These are phyloP conservation scores for Arizona elegans DNA, from an alignment of 2,113 vertebrate genomes.

Conservation along the genomic window DNA sequence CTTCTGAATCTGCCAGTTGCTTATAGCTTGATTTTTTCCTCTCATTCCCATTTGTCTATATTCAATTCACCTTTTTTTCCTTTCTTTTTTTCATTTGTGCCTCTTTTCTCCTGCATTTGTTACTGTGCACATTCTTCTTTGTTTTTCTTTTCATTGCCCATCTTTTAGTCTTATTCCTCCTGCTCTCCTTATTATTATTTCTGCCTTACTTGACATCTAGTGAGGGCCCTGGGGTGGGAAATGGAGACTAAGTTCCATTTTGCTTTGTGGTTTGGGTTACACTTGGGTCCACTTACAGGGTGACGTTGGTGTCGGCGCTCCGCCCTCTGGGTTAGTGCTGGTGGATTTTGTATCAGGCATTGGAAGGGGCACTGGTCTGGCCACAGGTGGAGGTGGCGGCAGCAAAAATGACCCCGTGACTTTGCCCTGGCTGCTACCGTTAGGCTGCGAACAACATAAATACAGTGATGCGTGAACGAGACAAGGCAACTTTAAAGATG, in stretches of 20 bases:
- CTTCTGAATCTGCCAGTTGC: neutral
- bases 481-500: conserved; percentile 56
- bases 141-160: neutral
- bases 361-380: conserved; percentile 96
- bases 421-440: conserved; percentile 96
- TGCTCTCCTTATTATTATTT: conserved; percentile 28
- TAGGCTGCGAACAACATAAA: conserved; percentile 97
- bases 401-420: conserved; percentile 96
- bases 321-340: conserved; percentile 92
- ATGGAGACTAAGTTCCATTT: conserved; percentile 32
- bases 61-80: neutral
- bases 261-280: conserved; percentile 59
- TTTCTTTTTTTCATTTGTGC: neutral
- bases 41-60: neutral
- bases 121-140: conserved; percentile 22
- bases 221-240: conserved; percentile 33
- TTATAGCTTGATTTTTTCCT: neutral
- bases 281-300: conserved; percentile 88
- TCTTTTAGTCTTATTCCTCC: conserved; percentile 32
- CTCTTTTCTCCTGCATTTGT: neutral
- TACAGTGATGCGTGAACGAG: conserved; percentile 86
- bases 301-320: conserved; percentile 90
- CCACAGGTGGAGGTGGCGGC: conserved; percentile 94
- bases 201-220: conserved; percentile 40
- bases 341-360: conserved; percentile 97